Conservation (phyloP, 2,888 invertebrate genomes). For the Zhengitettix transpicula region DNA sequence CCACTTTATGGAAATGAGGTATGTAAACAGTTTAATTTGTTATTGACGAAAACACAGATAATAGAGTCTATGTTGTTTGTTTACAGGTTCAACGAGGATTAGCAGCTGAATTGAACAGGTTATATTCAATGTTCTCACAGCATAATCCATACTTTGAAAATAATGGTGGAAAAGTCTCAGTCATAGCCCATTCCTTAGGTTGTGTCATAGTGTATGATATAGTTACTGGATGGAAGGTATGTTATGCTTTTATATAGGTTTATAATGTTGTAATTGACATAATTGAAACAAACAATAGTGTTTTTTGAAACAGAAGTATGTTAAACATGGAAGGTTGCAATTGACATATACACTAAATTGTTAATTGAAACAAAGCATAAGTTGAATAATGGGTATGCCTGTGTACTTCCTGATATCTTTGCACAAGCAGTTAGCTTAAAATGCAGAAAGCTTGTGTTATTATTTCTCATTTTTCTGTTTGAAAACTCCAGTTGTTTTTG, state of each 20-base stretch:
- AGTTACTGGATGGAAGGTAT: slow-evolving; percentile 34
- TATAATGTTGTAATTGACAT: background rate
- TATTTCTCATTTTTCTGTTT: background rate
- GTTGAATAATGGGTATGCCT: no score
- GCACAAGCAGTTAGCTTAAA: no score
- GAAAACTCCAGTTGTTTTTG: background rate
- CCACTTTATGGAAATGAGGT: slow-evolving; percentile 50
- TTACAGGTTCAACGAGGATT: slow-evolving; percentile 39
- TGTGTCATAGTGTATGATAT: slow-evolving; percentile 53
- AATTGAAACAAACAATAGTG: no score
- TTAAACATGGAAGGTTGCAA: background rate
- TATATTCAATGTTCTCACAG: slow-evolving; percentile 44
- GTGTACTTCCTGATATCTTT: no score
- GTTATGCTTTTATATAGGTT: background rate
- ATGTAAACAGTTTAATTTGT: background rate
- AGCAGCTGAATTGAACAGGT: slow-evolving; percentile 39
- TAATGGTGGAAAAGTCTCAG: slow-evolving; percentile 41
- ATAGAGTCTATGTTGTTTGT: background rate
- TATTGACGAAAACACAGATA: background rate
- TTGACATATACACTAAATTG: no score
- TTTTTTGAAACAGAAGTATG: no score
- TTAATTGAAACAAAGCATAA: no score
- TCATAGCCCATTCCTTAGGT: slow-evolving; percentile 52
- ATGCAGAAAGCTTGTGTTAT: background rate
- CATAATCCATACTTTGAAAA: slow-evolving; percentile 45